Evolutionary conservation across 2,797 vertebrate genomes (phyloP).

Genomic region (Garrulus glandarius): DNA sequence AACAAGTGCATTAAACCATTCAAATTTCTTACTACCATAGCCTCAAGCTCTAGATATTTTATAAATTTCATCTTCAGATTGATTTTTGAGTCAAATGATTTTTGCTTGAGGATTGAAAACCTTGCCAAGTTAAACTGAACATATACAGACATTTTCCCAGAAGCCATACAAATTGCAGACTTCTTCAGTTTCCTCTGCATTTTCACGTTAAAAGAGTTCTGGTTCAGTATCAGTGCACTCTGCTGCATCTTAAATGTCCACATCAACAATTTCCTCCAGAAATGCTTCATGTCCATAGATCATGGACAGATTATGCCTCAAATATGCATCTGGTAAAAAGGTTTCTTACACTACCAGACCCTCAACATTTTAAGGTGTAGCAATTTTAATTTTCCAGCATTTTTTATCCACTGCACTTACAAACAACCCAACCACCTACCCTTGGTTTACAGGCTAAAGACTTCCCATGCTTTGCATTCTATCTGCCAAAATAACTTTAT

Average conservation of each 20-base stretch:
- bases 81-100: neutral
- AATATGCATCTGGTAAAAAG: neutral
- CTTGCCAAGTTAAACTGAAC: neutral
- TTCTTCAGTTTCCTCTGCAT: neutral
- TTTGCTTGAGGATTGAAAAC: neutral
- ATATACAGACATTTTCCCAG: neutral
- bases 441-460: neutral
- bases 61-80: neutral
- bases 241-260: neutral
- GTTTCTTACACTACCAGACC: neutral
- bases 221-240: neutral
- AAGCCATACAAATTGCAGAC: neutral
- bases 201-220: neutral
- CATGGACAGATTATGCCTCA: neutral
- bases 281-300: neutral
- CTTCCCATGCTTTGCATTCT: neutral
- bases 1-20: neutral
- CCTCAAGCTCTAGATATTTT: neutral
- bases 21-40: neutral
- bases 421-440: neutral
- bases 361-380: neutral
- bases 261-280: neutral
- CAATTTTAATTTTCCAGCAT: neutral
- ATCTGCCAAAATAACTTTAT: neutral
- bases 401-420: neutral